Base-by-base conservation (phyloP, 2,113 vertebrate genomes). In the Corydoras sp. region DNA sequence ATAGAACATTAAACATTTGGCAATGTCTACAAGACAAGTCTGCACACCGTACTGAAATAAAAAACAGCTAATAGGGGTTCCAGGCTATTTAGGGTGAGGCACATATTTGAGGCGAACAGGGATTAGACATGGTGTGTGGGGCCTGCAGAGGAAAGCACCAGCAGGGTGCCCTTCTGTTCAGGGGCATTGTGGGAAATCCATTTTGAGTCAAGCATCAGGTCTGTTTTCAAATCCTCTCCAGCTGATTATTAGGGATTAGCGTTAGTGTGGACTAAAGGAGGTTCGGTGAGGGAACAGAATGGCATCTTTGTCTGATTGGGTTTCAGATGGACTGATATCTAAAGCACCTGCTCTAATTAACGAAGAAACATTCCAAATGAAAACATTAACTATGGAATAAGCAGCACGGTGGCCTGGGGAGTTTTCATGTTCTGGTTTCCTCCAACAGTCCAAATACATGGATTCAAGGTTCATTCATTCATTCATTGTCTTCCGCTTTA, bases 201-300 rank as follows among this genome's bases (percentile, higher is more conserved):
- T 18, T 69, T 75, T 8, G 10, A 75, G 15, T 15, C 9, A 67
- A 35, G 30, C 32, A 56, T 65, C 68, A 54, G 30, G 9, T 64
- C 59, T 14, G 32, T 10, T 35, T 62, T 24, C 10, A 77, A 76
- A 72, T 69, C 76, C 73, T 68, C 65, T 9, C 49, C 35, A 61
- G 63, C 77, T 76, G 64, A 79, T 68, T 68, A 69, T 59, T 64
- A 14, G 32, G 69, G 73, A 82, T 81, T 79, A 77, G 58, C 18
- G 58, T 31, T 43, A 35, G 18, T 51, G 30, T 65, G 30, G 29
- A 66, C 35, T 43, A 53, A 10, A 14, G 51, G 51, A 10, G 5
- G 11, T 53, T 6, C 13, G 9, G 51, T 10, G 51, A 10, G 11
- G 5, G 13, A 8, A 53, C 18, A 53, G 13, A 53, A 53, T 12